Conservation (phyloP, 2,888 invertebrate genomes). For the Pristionchus arcanus region DNA sequence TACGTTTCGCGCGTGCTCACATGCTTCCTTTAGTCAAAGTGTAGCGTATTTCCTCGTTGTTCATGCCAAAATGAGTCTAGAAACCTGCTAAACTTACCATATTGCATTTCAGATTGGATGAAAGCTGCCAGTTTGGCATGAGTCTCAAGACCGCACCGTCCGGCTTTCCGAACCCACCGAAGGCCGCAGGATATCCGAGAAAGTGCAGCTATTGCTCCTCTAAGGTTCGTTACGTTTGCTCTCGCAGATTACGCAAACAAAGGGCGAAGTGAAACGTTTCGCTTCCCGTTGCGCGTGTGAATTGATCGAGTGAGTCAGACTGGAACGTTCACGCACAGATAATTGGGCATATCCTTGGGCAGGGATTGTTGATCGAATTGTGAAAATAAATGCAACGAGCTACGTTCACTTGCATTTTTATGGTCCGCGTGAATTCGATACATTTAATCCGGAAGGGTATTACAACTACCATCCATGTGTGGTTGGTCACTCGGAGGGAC, state of each 20-base stretch:
- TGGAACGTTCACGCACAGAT: background rate
- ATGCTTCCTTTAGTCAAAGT: background rate
- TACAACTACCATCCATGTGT: no score
- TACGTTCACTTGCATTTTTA: no score
- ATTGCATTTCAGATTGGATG: background rate
- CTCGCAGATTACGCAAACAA: background rate
- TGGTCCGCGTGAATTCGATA: no score
- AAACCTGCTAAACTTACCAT: background rate
- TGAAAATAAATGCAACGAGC: no score
- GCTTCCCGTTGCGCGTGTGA: conserved; percentile 4
- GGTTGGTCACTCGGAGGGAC: no score
- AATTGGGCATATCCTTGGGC: no score
- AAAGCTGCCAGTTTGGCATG: background rate
- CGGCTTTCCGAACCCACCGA: background rate
- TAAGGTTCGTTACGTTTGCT: conserved; percentile 21
- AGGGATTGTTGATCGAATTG: no score
- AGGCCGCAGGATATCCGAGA: conserved; percentile 44
- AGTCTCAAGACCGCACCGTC: conserved; percentile 1
- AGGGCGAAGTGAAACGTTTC: conserved; percentile 20
- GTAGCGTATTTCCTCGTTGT: background rate
- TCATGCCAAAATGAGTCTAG: background rate
- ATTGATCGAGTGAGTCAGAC: conserved; percentile 37
- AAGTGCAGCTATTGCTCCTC: conserved; percentile 49
- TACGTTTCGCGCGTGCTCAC: background rate
- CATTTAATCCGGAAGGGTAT: no score